Conservation (phyloP, 2,797 vertebrate genomes). For the Micrastur ruficollis region DNA sequence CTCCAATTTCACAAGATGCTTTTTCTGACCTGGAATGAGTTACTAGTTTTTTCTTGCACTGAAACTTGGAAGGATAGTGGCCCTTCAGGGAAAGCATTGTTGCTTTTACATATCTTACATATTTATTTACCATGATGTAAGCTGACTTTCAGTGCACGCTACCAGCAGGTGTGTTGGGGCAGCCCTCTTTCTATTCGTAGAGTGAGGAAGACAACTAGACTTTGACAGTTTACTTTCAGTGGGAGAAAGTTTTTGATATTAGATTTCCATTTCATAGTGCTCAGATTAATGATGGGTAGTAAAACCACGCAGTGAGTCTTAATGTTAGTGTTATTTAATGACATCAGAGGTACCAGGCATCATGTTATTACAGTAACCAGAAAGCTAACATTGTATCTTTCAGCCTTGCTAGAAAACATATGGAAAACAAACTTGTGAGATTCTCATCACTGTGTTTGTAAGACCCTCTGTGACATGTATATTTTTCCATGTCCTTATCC, state of each 20-base stretch:
- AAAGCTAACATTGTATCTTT: background rate
- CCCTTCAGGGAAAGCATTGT: background rate
- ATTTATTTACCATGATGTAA: background rate
- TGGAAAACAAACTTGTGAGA: background rate
- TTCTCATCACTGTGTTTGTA: background rate
- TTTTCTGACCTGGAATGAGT: background rate
- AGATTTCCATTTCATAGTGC: background rate
- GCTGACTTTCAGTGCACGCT: rapidly evolving
- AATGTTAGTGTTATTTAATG: background rate
- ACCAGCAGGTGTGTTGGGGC: background rate
- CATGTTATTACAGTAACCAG: background rate
- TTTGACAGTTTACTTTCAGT: background rate
- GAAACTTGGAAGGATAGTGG: background rate
- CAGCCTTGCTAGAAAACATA: background rate
- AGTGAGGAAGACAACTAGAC: background rate
- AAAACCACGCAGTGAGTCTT: background rate
- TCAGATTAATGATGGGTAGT: background rate
- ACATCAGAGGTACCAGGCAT: background rate
- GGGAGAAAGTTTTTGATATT: background rate
- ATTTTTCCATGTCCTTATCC: background rate
- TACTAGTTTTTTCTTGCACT: background rate
- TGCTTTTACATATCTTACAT: background rate
- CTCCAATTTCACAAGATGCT: background rate
- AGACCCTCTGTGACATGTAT: background rate
- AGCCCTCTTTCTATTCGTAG: background rate